These are phyloP conservation scores for Drosophila setosimentum DNA, from an alignment of 2,888 invertebrate species.

Conservation along the genomic window DNA sequence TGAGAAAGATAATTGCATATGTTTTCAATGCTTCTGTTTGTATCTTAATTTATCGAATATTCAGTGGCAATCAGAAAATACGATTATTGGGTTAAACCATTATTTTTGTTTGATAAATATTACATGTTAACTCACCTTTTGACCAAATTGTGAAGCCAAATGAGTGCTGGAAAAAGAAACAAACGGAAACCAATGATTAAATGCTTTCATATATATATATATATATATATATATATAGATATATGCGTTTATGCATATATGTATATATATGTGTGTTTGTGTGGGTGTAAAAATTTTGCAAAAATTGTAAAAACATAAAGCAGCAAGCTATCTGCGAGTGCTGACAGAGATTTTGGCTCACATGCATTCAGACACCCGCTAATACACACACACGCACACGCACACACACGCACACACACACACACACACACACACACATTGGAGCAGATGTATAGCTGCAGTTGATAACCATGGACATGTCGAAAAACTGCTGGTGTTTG, in stretches of 20 bases:
- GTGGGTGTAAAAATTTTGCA: constrained; percentile 16
- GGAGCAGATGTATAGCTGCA: constrained; percentile 16
- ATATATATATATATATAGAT: background rate
- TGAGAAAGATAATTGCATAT: background rate
- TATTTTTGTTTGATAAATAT: background rate
- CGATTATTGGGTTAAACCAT: background rate
- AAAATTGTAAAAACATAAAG: constrained; percentile 32
- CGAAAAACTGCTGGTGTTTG: constrained; percentile 4
- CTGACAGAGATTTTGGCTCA: constrained; percentile 32
- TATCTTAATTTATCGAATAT: background rate
- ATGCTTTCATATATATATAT: background rate
- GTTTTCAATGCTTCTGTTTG: background rate
- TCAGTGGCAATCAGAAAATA: background rate
- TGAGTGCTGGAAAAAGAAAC: constrained; percentile 10
- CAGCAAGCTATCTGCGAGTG: constrained; percentile 28
- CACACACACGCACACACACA: background rate
- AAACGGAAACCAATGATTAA: constrained; percentile 8
- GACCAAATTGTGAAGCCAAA: constrained; percentile 9
- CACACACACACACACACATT: background rate
- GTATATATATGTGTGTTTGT: background rate
- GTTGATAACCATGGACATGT: constrained; percentile 44
- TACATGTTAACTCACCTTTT: constrained; percentile 40
- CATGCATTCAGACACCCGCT: background rate
- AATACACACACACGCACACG: background rate
- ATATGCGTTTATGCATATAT: background rate